Conservation (phyloP, 2,888 invertebrate species). For the Dicyrtoma fusca region DNA sequence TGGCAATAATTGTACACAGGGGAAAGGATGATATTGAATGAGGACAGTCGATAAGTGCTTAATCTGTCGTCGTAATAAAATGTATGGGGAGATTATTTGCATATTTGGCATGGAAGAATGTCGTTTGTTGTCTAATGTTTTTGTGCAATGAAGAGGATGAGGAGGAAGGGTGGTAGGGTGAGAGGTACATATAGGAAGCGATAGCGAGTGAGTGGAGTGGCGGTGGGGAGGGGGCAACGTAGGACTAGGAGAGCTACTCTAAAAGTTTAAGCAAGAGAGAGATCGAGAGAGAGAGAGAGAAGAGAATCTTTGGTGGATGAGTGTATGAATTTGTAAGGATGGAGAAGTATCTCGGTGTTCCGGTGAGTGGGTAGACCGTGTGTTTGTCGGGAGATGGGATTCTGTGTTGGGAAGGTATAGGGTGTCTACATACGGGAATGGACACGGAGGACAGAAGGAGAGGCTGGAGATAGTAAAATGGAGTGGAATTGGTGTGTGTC, state of each 20-base stretch:
- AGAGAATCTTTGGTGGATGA: too few species aligned
- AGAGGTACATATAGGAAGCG: not conserved
- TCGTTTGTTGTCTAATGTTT: constrained; percentile 41
- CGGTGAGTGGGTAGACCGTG: not conserved
- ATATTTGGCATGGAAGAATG: constrained; percentile 42
- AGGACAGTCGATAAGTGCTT: constrained; percentile 43
- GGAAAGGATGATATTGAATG: constrained; percentile 36
- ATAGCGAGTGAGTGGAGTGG: constrained; percentile 13
- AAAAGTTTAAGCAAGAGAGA: constrained; percentile 4
- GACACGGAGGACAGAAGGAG: not conserved
- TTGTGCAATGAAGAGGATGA: constrained; percentile 38
- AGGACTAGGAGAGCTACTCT: too few species aligned
- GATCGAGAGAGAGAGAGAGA: too few species aligned
- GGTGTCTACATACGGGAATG: not conserved
- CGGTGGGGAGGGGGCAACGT: constrained; percentile 5
- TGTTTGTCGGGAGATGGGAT: not conserved
- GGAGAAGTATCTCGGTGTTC: too few species aligned
- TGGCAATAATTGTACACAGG: constrained; percentile 38
- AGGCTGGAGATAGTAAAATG: constrained; percentile 14
- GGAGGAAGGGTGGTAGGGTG: constrained; percentile 6
- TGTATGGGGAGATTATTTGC: constrained; percentile 47
- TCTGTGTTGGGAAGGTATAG: not conserved
- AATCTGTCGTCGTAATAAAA: constrained; percentile 46
- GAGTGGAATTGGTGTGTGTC: constrained; percentile 22
- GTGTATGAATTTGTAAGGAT: too few species aligned